Conservation (phyloP, 2,888 invertebrate genomes). For the Crioceris asparagi region DNA sequence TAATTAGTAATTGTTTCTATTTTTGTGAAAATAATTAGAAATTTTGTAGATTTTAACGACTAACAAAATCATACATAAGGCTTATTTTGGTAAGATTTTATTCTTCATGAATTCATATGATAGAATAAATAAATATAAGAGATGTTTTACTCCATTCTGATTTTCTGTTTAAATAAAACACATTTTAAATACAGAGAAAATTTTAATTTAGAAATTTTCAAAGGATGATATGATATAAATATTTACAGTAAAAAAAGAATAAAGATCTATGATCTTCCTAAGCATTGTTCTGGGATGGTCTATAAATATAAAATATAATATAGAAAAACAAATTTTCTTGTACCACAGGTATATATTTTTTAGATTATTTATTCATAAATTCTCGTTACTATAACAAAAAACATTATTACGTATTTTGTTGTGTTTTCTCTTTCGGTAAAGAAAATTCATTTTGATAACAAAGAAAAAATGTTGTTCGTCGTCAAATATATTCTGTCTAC, state of each 20-base stretch:
- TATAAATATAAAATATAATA: conserved; percentile 41
- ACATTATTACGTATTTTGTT: conserved; percentile 20
- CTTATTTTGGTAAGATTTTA: too few relatives aligned
- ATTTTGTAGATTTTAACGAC: too few relatives aligned
- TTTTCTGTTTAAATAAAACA: conserved; percentile 19
- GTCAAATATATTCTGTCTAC: conserved; percentile 28
- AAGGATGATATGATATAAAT: conserved; percentile 63
- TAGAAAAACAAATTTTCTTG: conserved; percentile 31
- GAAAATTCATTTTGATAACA: conserved; percentile 22
- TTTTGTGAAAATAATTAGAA: too few relatives aligned
- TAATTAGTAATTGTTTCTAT: too few relatives aligned
- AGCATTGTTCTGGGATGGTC: conserved; percentile 20
- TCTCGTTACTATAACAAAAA: conserved; percentile 17
- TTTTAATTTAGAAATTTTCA: conserved; percentile 68
- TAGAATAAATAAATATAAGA: too few relatives aligned
- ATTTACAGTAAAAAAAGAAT: conserved; percentile 43
- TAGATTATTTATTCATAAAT: conserved; percentile 10
- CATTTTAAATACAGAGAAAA: conserved; percentile 43
- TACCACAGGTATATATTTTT: conserved; percentile 16
- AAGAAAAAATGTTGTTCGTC: conserved; percentile 23
- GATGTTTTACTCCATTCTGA: too few relatives aligned
- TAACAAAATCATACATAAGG: too few relatives aligned
- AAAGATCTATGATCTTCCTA: conserved; percentile 40
- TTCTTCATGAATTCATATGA: too few relatives aligned
- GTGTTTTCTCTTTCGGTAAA: conserved; percentile 21